Evolutionary conservation across 2,888 invertebrate genomes (phyloP).

Genomic region (Oxycera nigricornis): DNA sequence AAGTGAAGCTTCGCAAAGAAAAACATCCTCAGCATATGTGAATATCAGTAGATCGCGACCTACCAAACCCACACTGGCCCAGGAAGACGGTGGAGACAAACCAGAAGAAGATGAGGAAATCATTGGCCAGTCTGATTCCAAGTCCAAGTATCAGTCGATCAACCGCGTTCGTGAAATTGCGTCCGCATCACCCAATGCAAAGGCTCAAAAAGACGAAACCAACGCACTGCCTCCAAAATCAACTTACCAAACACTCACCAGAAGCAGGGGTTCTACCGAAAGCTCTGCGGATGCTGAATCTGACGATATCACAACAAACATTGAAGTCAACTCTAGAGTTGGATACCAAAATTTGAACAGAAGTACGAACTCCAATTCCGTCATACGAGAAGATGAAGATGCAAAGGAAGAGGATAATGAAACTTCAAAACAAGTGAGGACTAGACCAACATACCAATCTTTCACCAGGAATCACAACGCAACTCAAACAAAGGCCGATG

Average conservation of each 20-base stretch:
- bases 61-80: neutral
- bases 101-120: conserved; percentile 51
- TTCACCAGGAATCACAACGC: conserved; percentile 77
- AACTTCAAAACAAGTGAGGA: neutral
- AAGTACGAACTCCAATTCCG: neutral
- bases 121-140: conserved; percentile 42
- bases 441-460: conserved; percentile 61
- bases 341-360: neutral
- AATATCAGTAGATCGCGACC: conserved; percentile 46
- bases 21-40: conserved; percentile 49
- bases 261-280: neutral
- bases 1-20: conserved; percentile 35
- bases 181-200: neutral
- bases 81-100: conserved; percentile 50
- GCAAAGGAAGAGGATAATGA: conserved; percentile 49
- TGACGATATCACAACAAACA: conserved; percentile 11
- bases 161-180: conserved; percentile 12
- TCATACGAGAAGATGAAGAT: conserved; percentile 48
- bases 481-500: conserved; percentile 54
- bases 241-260: conserved; percentile 22
- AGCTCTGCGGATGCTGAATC: conserved; percentile 46
- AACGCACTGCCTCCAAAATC: neutral
- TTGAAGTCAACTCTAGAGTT: neutral
- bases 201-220: neutral
- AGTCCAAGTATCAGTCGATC: conserved; percentile 19